Base-by-base conservation (phyloP, 1,140 invertebrate species). In the Dinoponera quadriceps region DNA sequence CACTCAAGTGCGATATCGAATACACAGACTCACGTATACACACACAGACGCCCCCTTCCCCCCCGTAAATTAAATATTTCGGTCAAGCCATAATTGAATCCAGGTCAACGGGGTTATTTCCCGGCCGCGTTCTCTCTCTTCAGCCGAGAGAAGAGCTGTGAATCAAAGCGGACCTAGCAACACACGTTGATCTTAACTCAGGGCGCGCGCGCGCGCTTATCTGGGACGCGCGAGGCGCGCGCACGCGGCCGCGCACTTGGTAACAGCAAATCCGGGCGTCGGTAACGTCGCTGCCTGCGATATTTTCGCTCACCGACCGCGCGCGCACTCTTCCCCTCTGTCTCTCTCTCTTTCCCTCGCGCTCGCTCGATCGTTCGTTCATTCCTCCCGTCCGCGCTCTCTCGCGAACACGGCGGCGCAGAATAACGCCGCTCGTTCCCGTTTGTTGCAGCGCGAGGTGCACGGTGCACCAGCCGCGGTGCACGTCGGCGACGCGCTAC, bases 1-100 rank as follows among this genome's bases (percentile, higher is more conserved):
- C 38, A 44, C 38, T 44, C 38, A 44, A 11, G 4, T 44, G 0
- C 38, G 38, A 44, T 44, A 44, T 44, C 38, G 38, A 44, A n/a
- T 33, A 44, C 38, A 44, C 38, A 44, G 4, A 44, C 7, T 7
- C 38, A 44, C 38, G 9, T 11, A 20, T 54, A 48, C 54, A 63
- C 5, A 44, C 55, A 44, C 48, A 5, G 4, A 44, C 9, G 7
- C 2, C 22, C 2, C 22, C 14, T 1, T n/a, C 33, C 16, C 33
- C 25, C 16, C 7, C 29, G 63, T 80, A 71, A 80, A 80, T 80
- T 57, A 80, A 80, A 80, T 80, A 80, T 80, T 80, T 80, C 75
- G 75, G 65, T 80, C 75, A 54, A 80, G 66, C 55, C 75, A 59
- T 57, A 80, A 80, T 71, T 59, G 65, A 80, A 80, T 80, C 75